Percentiles rank a stretch among this genome's conserved stretches.
phyloP scores from a whole-genome alignment of 2,113 vertebrate genomes.

The Pelvicachromis taeniatus region DNA sequence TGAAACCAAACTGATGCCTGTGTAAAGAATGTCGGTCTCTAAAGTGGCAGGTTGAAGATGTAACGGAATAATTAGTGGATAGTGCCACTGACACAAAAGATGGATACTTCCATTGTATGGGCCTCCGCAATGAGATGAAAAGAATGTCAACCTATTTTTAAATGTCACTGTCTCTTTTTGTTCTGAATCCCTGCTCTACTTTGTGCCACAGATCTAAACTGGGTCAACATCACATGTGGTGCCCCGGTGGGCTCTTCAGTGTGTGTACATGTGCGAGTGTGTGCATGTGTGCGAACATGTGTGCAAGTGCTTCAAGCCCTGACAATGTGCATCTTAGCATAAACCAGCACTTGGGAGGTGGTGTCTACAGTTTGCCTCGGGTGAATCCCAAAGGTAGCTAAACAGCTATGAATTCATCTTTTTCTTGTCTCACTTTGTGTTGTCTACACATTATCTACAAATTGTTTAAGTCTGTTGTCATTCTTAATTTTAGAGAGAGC shows the following conservation, averaged over 20 bases:
- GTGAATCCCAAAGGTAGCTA: constrained; percentile 28
- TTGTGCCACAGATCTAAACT: constrained; percentile 74
- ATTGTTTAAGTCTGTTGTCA: constrained; percentile 23
- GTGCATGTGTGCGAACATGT: constrained; percentile 4
- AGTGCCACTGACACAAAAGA: constrained; percentile 54
- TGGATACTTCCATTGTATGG: constrained; percentile 50
- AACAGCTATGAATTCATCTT: constrained; percentile 27
- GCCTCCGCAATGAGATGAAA: constrained; percentile 60
- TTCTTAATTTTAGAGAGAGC: constrained; percentile 3
- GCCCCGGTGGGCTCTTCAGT: constrained; percentile 59
- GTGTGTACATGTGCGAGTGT: constrained; percentile 35
- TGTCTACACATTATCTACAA: constrained; percentile 19
- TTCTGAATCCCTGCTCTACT: constrained; percentile 72
- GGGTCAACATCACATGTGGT: constrained; percentile 73
- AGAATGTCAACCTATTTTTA: constrained; percentile 76
- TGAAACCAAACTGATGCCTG: not conserved
- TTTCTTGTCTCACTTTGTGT: constrained; percentile 18
- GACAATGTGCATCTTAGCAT: constrained; percentile 14
- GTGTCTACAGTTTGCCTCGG: constrained; percentile 18
- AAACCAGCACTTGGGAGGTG: constrained; percentile 4
- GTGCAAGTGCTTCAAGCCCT: constrained; percentile 10
- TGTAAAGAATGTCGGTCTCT: not conserved
- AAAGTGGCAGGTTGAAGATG: constrained; percentile 24
- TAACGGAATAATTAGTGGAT: constrained; percentile 51
- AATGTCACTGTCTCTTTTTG: constrained; percentile 73